Evolutionary conservation across 2,888 invertebrate genomes (phyloP), one percentile per base, ranked within the genome.

Genomic region (Aphodius granarius): DNA sequence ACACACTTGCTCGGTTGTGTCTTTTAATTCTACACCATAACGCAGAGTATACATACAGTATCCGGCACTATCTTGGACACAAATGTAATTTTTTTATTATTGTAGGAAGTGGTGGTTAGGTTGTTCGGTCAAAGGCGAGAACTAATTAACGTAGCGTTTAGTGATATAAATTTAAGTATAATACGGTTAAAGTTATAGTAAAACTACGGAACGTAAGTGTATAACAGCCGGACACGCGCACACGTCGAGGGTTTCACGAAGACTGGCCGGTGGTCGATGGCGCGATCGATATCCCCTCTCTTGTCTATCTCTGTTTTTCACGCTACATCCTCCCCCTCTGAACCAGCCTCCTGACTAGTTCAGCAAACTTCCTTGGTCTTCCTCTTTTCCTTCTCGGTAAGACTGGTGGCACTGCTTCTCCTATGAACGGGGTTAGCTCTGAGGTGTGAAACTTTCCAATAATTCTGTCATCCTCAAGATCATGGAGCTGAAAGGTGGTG

Each of bases 341-440:
- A 3, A 43, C 43, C 43, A 43, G 3, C 43, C 43, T 43, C 43
- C 43, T 43, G 3, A 43, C 43, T 43, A 13, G 43, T 43, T 43
- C 43, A 43, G 43, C 43, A 43, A 13, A 43, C 43, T 66, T 66
- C 66, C 18, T 66, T 15, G 66, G 66, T 17, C 66, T n/a, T 18
- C 66, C 66, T 1, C 66, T 19, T 2, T 21, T 19, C 15, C 66
- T 19, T 17, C 19, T 15, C 17, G 66, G 66, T 18, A 15, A 21
- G 66, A 66, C 15, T n/a, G 66, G 66, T 5, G 18, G 20, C 21
- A 20, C 20, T 74, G 74, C 74, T 73, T 73, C 68, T 77, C 73
- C 73, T 75, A 75, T 73, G 75, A 72, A 75, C 73, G 74, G 73
- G 78, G 73, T 76, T 74, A 78, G 76, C 68, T 13, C 43, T 73